phyloP scores from a whole-genome alignment of 2,113 vertebrate genomes.

The rabbit (Oryctolagus cuniculus) region DNA sequence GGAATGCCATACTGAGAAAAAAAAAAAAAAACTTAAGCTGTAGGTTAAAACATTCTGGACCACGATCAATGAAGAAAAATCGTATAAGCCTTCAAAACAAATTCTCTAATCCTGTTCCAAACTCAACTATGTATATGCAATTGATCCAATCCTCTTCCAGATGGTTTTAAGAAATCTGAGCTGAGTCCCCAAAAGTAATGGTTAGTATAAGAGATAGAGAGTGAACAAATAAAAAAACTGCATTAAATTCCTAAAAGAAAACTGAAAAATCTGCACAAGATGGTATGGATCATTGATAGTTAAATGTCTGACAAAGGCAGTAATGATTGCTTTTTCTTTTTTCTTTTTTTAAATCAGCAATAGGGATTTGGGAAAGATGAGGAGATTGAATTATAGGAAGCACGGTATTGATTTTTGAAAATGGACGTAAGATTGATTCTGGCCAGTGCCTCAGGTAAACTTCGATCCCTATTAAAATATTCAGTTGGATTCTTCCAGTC shows the following conservation, averaged over 20 bases:
- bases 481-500: conserved; percentile 42
- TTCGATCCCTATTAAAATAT: conserved; percentile 54
- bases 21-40: conserved; percentile 67
- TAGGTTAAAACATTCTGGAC: conserved; percentile 58
- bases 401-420: conserved; percentile 72
- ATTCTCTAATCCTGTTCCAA: conserved; percentile 66
- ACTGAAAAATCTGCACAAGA: conserved; percentile 68
- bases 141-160: conserved; percentile 71
- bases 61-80: conserved; percentile 59
- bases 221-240: conserved; percentile 76
- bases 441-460: conserved; percentile 47
- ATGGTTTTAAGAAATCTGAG: conserved; percentile 73
- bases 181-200: conserved; percentile 61
- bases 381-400: conserved; percentile 71
- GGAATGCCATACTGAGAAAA: conserved; percentile 38
- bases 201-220: conserved; percentile 66
- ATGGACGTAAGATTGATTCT: conserved; percentile 69
- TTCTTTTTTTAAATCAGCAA: conserved; percentile 58
- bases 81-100: conserved; percentile 66
- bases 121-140: conserved; percentile 64
- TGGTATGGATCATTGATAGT: conserved; percentile 71
- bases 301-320: conserved; percentile 76
- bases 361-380: conserved; percentile 35
- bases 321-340: not conserved
- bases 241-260: conserved; percentile 79